phyloP scores from a whole-genome alignment of 2,797 vertebrate species.

The Florisuga fusca region DNA sequence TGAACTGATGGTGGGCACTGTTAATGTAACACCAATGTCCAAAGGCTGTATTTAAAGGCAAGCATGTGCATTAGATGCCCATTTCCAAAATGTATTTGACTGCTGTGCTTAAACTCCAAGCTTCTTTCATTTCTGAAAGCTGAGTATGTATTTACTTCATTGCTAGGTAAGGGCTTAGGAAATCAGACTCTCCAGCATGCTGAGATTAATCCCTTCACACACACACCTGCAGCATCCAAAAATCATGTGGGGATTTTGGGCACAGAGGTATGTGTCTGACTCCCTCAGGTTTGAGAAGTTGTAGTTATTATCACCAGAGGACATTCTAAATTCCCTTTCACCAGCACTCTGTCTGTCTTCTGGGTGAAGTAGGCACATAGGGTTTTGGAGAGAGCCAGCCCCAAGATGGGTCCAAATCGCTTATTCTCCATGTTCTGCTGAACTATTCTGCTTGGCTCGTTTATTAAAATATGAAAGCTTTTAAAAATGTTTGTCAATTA shows the following conservation, averaged over 20 bases:
- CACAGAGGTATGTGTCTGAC: not conserved
- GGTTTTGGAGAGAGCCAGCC: not conserved
- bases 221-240: rapidly evolving
- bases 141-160: not conserved
- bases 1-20: not conserved
- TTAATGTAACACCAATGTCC: not conserved
- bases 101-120: not conserved
- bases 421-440: not conserved
- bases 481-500: not conserved
- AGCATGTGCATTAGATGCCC: not conserved
- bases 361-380: not conserved
- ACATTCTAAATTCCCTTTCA: not conserved
- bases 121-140: not conserved
- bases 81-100: not conserved
- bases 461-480: constrained; percentile 6
- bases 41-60: not conserved
- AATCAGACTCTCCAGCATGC: not conserved
- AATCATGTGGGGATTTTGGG: rapidly evolving
- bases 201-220: not conserved
- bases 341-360: not conserved
- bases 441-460: not conserved
- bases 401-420: rapidly evolving
- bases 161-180: not conserved
- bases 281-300: not conserved
- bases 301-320: not conserved